Evolutionary conservation across 1,140 invertebrate genomes (phyloP), one percentile per base, ranked within the genome.

Genomic region (Cyclargus thomasi): DNA sequence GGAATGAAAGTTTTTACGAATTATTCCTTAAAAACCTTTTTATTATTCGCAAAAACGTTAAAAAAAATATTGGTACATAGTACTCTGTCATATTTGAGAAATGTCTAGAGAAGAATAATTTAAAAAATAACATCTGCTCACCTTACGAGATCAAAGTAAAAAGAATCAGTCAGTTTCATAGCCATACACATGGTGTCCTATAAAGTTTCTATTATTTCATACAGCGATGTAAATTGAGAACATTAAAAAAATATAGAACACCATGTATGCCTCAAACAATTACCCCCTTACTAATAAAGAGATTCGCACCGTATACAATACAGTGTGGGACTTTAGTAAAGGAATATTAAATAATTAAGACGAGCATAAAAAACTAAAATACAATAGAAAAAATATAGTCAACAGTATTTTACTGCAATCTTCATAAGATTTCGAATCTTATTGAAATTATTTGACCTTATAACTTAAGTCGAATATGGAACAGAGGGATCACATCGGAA

Each of bases 181-280:
- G 21, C 18, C 21, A 21, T 59, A 59, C 20, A 59, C 18, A 59
- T 20, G 17, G 18, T 59, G 55, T 59, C 55, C 55, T 17, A 59
- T 6, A 59, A 20, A 20, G 21, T 11, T 59, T 59, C 3, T 47
- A 14, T 14, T 11, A 47, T 47, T 16, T 3, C 8, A 5, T 8
- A 47, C 8, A 16, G 14, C 39, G 39, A 7, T 47, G 39, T 2
- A 7, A 47, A 14, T 47, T 47, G 7, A 47, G 10, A 8, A 11
- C 14, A 2, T 14, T 47, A 47, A 47, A 47, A 59, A 59, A 5
- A 11, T 59, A 59, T 67, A 59, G 55, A 57, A 39, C 21, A 36
- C 17, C 39, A 57, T 62, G 22, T 64, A 55, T 53, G 53, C 20
- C 17, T 14, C 21, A 64, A 71, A 71, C 67, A 66, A 68, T 68